A percentile compares a stretch with the other conserved stretches of the same genome.
These are phyloP conservation scores for Probosciger aterrimus DNA, from an alignment of 2,113 vertebrate genomes.

Conservation along the genomic window DNA sequence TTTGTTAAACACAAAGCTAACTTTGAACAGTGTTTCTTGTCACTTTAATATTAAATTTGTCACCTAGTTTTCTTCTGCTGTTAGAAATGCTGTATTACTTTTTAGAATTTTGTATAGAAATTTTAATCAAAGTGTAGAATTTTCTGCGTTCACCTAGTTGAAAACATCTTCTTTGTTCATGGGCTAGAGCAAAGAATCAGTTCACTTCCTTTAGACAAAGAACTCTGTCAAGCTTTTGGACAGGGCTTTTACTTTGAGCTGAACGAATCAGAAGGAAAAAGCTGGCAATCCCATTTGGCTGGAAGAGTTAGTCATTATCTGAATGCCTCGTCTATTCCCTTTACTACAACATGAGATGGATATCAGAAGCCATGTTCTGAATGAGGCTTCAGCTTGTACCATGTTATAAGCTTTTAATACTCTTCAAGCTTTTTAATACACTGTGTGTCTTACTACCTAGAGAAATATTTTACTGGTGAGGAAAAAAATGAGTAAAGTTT, in stretches of 20 bases:
- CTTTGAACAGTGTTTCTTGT: not conserved
- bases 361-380: not conserved
- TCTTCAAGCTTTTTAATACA: not conserved
- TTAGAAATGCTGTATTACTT: not conserved
- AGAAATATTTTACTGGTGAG: not conserved
- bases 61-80: not conserved
- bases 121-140: not conserved
- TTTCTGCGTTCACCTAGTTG: not conserved
- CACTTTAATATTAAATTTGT: not conserved
- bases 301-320: not conserved
- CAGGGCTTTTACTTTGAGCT: not conserved
- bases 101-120: not conserved
- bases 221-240: constrained; percentile 5
- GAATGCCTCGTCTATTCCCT: not conserved
- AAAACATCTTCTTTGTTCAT: not conserved
- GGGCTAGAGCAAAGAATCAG: not conserved
- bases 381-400: not conserved
- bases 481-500: not conserved
- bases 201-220: constrained; percentile 38
- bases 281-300: not conserved
- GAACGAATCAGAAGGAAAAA: not conserved
- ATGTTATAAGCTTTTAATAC: not conserved
- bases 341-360: not conserved
- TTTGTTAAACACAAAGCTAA: not conserved
- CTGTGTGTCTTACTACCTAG: not conserved